These are phyloP conservation scores for Hippocampus barbouri DNA, from an alignment of 2,113 vertebrate genomes.

Conservation along the genomic window DNA sequence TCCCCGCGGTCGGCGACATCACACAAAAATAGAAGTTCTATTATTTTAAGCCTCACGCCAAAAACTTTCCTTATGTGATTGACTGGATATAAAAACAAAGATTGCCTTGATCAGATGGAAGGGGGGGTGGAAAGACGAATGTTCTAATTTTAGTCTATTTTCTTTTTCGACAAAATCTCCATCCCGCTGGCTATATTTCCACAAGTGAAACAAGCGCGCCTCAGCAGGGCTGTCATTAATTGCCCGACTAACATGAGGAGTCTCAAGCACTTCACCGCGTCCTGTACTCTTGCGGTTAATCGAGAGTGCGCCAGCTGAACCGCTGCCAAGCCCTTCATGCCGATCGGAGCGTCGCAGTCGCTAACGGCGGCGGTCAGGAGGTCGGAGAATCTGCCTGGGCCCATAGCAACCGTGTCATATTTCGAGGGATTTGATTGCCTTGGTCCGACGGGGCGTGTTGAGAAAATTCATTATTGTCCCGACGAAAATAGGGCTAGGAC, in stretches of 20 bases:
- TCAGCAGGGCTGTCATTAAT: background rate
- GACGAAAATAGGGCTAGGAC: background rate
- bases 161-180: background rate
- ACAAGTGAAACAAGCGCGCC: background rate
- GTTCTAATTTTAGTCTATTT: background rate
- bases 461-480: background rate
- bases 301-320: slow-evolving; percentile 2
- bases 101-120: background rate
- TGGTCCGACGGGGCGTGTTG: background rate
- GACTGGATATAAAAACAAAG: slow-evolving; percentile 5
- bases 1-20: background rate
- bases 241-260: slow-evolving; percentile 2
- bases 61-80: background rate
- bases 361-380: background rate
- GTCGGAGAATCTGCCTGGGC: background rate
- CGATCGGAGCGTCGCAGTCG: background rate
- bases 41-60: slow-evolving; percentile 1
- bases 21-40: slow-evolving; percentile 3
- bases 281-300: background rate
- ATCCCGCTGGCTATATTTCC: background rate
- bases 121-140: background rate
- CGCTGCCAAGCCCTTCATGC: background rate
- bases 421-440: background rate
- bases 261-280: background rate
- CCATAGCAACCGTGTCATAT: background rate